Percentiles rank a stretch among this genome's conserved stretches.
phyloP scores from a whole-genome alignment of 2,113 vertebrate genomes.

The Cyprinodon brontotheroides region DNA sequence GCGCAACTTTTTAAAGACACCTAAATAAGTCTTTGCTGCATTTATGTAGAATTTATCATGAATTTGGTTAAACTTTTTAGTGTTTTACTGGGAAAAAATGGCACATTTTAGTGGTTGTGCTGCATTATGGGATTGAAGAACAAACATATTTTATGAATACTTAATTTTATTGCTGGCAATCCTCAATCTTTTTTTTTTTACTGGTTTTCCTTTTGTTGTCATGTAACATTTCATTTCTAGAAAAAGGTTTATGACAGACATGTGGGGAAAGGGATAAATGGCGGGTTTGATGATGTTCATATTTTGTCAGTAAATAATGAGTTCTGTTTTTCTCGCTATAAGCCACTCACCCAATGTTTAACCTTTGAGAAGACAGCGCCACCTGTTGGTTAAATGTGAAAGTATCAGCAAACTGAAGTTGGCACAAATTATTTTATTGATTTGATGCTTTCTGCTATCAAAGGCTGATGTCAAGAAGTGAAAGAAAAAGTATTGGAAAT shows the following conservation, averaged over 20 bases:
- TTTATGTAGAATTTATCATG: neutral
- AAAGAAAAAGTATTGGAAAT: neutral
- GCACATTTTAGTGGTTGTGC: neutral
- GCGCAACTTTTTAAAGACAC: neutral
- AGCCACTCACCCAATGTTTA: slow-evolving; percentile 20
- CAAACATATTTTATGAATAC: neutral
- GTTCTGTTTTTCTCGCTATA: neutral
- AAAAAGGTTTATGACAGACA: neutral
- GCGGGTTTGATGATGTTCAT: neutral
- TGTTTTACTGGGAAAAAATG: neutral
- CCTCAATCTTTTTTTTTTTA: neutral
- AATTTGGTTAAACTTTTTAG: neutral
- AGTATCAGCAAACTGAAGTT: slow-evolving; percentile 32
- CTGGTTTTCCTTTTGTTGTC: slow-evolving; percentile 19
- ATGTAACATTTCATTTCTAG: slow-evolving; percentile 11
- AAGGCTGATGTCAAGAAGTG: neutral
- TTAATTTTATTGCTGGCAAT: neutral
- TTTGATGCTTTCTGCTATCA: neutral
- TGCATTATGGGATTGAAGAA: neutral
- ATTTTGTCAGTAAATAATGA: slow-evolving; percentile 11
- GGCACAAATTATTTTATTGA: neutral
- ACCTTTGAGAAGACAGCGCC: slow-evolving; percentile 49
- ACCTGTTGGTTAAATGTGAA: slow-evolving; percentile 59
- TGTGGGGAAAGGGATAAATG: neutral
- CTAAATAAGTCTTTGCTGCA: neutral